Base-by-base conservation (phyloP, 2,113 vertebrate species). In the Cygnus buccinator region DNA sequence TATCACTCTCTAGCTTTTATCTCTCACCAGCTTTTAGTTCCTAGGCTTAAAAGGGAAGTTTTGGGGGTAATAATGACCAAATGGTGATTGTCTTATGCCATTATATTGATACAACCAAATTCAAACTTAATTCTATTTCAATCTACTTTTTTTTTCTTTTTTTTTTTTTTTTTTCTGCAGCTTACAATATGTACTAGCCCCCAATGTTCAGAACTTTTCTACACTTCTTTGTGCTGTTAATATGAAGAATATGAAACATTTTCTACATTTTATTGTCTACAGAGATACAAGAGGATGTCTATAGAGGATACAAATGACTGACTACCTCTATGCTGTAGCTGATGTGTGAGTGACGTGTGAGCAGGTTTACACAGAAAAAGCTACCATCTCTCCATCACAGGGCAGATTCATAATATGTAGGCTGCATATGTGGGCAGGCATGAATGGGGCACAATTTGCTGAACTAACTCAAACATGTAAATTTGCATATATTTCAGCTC, bases 11-110 rank as follows among this genome's bases (percentile, higher is more conserved):
- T 9, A 10, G 1, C 66, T 77, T 48, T 79, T 72, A 26, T 41
- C 6, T 39, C 43, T 67, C 19, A 35, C 7, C 14, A 11, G 1
- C 57, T 76, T 57, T 68, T 29, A 79, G 9, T 14, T 61, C 75
- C 26, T 61, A 7, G 16, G 4, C n/a, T 83, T 62, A 62, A 58
- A 80, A 21, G 1, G 1, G 7, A 57, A 52, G 3, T 58, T 57
- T 10, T 8, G 37, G 3, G 3, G 54, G 39, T 54, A 43, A 41
- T 5, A 72, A 13, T 43, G 14, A 19, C 6, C 25, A 52, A 50
- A 54, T 23, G 20, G 4, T 55, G 23, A 23, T 21, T 22, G 46
- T 21, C 1, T 1, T 44, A 18, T 59, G 9, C 3, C 1, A 0
- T 66, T 70, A 13, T 6, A 13, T 5, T n/a, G 11, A 63, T 13